Conservation (phyloP, 2,888 invertebrate genomes). For the Morpho deidamia region DNA sequence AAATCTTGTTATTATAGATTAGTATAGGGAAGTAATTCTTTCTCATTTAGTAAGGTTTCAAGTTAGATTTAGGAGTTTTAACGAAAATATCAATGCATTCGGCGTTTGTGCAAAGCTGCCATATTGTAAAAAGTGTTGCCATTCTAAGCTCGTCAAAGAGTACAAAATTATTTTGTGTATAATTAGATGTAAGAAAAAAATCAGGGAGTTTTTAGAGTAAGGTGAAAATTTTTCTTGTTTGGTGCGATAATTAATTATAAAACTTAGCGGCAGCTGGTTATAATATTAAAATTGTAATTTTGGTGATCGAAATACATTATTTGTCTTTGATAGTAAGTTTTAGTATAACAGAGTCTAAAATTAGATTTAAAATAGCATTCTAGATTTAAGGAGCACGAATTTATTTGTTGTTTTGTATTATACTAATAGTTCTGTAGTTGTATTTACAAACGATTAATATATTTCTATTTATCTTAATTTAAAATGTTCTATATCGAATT, state of each 20-base stretch:
- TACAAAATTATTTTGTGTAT: conserved; percentile 79
- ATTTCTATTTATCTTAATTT: conserved; percentile 54
- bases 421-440: conserved; percentile 57
- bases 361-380: conserved; percentile 56
- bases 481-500: conserved; percentile 27
- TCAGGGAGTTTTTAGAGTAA: conserved; percentile 73
- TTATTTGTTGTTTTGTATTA: conserved; percentile 75
- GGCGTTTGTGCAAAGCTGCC: conserved; percentile 62
- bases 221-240: conserved; percentile 68
- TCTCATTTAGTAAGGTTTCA: conserved; percentile 14
- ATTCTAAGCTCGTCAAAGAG: conserved; percentile 73
- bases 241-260: conserved; percentile 55
- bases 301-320: conserved; percentile 22
- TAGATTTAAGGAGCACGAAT: conserved; percentile 74
- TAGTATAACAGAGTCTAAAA: conserved; percentile 39
- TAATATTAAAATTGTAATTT: conserved; percentile 25
- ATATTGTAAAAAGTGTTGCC: conserved; percentile 67
- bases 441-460: conserved; percentile 60
- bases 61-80: conserved; percentile 30
- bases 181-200: conserved; percentile 74
- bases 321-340: conserved; percentile 28
- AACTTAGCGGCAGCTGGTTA: conserved; percentile 25
- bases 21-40: conserved; percentile 13
- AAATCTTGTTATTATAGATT: conserved; percentile 11
- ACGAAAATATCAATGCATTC: conserved; percentile 24